Conservation (phyloP, 2,113 vertebrate species). For the Saguinus imperator region DNA sequence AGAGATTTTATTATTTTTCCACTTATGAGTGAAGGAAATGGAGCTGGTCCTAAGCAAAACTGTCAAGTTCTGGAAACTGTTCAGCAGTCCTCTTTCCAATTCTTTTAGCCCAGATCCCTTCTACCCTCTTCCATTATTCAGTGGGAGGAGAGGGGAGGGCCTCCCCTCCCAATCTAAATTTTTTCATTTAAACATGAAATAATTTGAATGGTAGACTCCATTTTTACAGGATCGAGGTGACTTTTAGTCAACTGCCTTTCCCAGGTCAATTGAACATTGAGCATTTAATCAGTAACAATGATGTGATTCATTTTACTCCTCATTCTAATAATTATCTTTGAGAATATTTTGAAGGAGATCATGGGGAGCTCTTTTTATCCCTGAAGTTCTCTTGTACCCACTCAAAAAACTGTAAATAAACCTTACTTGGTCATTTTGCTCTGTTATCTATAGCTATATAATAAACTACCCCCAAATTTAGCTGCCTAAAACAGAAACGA, state of each 20-base stretch:
- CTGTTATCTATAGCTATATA: neutral
- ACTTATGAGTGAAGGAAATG: neutral
- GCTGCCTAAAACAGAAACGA: neutral
- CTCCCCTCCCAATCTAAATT: neutral
- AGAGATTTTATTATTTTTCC: neutral
- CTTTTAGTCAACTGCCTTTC: neutral
- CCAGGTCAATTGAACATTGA: neutral
- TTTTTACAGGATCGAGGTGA: neutral
- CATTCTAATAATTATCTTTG: neutral
- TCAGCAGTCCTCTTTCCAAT: neutral
- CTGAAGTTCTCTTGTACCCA: neutral
- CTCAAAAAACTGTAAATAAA: neutral
- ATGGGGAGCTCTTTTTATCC: neutral
- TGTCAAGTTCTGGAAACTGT: neutral
- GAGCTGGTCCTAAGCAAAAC: neutral
- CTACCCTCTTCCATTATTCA: neutral
- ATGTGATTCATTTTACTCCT: neutral
- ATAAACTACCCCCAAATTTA: neutral
- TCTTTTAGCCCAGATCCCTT: neutral
- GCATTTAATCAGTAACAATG: neutral
- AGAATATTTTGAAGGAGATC: neutral
- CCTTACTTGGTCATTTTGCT: neutral
- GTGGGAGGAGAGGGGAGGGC: neutral
- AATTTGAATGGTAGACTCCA: neutral
- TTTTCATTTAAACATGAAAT: neutral